Evolutionary conservation across 2,113 vertebrate genomes (phyloP).

Genomic region (Charina bottae): DNA sequence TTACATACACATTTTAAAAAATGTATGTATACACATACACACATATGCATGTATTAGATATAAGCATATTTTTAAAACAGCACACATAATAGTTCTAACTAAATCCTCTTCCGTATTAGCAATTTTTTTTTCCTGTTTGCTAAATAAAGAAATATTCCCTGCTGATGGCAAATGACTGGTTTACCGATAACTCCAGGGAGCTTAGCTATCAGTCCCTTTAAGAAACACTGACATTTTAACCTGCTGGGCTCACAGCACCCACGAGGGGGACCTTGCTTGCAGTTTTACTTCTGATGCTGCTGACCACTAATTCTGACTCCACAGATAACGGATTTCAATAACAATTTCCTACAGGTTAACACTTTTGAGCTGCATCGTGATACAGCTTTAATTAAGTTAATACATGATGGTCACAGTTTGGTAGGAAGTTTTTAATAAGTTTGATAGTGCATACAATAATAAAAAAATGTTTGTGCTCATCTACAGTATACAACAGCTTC

Average conservation of each 20-base stretch:
- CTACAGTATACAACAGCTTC: slow-evolving; percentile 47
- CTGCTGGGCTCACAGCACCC: slow-evolving; percentile 89
- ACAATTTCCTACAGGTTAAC: slow-evolving; percentile 78
- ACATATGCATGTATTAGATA: slow-evolving; percentile 31
- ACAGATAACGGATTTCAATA: slow-evolving; percentile 82
- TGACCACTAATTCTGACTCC: slow-evolving; percentile 82
- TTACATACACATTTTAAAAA: neutral
- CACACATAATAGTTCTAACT: slow-evolving; percentile 14
- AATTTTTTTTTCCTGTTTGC: slow-evolving; percentile 67
- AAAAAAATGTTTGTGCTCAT: slow-evolving; percentile 47
- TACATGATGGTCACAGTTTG: slow-evolving; percentile 67
- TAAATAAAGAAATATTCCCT: slow-evolving; percentile 89
- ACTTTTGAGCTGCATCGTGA: slow-evolving; percentile 63
- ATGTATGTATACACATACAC: neutral
- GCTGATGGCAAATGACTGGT: slow-evolving; percentile 89
- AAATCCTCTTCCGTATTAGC: slow-evolving; percentile 62
- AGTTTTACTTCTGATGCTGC: slow-evolving; percentile 83
- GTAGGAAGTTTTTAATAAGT: slow-evolving; percentile 72
- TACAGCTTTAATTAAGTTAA: slow-evolving; percentile 75
- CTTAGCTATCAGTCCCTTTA: slow-evolving; percentile 85
- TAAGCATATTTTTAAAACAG: slow-evolving; percentile 34
- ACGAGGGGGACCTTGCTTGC: slow-evolving; percentile 82
- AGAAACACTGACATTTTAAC: slow-evolving; percentile 91
- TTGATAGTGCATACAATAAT: slow-evolving; percentile 60
- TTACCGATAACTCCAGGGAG: slow-evolving; percentile 87